Conservation (phyloP, 2,797 vertebrate species). For the Choloepus didactylus region DNA sequence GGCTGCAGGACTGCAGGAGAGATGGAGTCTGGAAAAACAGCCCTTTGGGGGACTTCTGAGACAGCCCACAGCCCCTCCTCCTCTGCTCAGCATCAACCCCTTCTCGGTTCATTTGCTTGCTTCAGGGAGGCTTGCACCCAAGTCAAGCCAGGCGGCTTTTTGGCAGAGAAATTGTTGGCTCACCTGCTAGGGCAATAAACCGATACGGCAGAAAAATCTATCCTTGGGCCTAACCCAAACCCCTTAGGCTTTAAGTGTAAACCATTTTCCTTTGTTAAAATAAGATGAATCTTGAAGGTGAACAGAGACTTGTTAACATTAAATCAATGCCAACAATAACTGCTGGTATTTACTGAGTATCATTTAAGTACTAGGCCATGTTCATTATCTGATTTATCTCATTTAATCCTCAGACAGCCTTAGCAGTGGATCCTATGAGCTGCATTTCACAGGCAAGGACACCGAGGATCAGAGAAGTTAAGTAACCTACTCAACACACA, state of each 20-base stretch:
- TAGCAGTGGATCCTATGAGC: not conserved
- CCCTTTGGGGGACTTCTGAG: no score
- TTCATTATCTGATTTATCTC: not conserved
- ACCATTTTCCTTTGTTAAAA: not conserved
- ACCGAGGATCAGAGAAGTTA: not conserved
- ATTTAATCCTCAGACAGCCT: not conserved
- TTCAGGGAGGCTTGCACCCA: not conserved
- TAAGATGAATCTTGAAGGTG: not conserved
- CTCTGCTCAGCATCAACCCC: not conserved
- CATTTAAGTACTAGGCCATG: no score
- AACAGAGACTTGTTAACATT: not conserved
- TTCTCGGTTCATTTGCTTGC: not conserved
- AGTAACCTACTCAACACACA: not conserved
- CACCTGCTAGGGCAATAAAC: not conserved
- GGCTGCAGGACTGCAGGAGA: not conserved
- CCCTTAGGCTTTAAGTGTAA: not conserved
- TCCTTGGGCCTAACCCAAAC: not conserved
- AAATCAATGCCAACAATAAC: not conserved
- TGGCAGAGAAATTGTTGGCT: not conserved
- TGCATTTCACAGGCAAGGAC: not conserved
- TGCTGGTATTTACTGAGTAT: not conserved
- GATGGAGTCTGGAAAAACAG: not conserved
- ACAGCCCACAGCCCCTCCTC: not conserved
- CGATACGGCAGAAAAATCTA: not conserved
- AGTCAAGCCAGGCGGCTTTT: not conserved